Base-by-base conservation (phyloP, 2,113 vertebrate species). In the Salvelinus alpinus region DNA sequence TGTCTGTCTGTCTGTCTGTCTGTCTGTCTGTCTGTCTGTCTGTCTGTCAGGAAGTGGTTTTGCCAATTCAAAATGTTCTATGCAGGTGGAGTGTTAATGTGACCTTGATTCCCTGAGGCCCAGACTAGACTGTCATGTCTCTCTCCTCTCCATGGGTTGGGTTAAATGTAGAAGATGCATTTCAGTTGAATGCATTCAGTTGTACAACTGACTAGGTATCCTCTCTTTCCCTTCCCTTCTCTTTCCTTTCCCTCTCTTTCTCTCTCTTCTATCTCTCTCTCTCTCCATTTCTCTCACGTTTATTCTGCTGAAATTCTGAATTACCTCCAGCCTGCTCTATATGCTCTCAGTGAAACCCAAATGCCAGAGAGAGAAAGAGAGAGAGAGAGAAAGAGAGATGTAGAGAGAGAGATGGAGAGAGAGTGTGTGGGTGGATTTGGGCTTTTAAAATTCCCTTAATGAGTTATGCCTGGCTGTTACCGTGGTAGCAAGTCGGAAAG, bases 261-360 rank as follows among this genome's bases (percentile, higher is more conserved):
- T 7, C 6, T 7, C 6, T 7, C 34, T 0, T 34, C 34, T 25
- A 0, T 22, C 60, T 64, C n/a, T 24, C 62, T 2, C 27, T 5
- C 64, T 25, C 70, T 70, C 67, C 16, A 62, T 71, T 31, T 64
- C 83, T 78, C 80, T 74, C 73, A 78, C 51, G 5, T 77, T 81
- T 73, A 73, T 71, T 78, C 13, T 14, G 1, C 11, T 80, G 20
- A 44, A 51, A n/a, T 27, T 76, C 20, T 1, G 14, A 59, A 18
- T 66, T 72, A 75, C 73, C 75, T 79, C 80, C 71, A 80, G 82
- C 80, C 80, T 76, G 80, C 80, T 81, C 70, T 60, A 75, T 75
- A 62, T 70, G 67, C 59, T 78, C 67, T 0, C 25, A 47, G 16
- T 69, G 69, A 78, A 51, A 71, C 18, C 74, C 6, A 0, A 65